phyloP scores from a whole-genome alignment of 2,113 vertebrate species.

The Rhipidura dahli region DNA sequence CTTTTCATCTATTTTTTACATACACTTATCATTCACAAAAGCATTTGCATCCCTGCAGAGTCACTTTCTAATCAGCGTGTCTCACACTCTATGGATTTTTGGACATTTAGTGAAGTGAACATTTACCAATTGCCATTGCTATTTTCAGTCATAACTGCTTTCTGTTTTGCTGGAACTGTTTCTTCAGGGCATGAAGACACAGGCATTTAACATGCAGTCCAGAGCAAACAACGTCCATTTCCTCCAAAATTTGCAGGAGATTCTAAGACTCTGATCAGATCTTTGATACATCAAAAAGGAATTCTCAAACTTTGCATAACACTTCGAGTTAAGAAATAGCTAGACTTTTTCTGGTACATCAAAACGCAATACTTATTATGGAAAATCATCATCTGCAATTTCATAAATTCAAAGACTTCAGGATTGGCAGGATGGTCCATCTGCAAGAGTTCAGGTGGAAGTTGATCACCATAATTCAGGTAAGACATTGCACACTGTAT shows the following conservation, averaged over 20 bases:
- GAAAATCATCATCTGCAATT: neutral
- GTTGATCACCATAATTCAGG: neutral
- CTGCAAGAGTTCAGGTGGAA: neutral
- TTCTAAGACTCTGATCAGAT: neutral
- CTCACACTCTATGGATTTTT: neutral
- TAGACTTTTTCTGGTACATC: neutral
- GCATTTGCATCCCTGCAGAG: accelerated
- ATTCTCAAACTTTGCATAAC: neutral
- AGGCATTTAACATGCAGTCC: neutral
- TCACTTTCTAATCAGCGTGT: neutral
- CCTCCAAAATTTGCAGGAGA: neutral
- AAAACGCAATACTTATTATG: neutral
- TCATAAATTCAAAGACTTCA: neutral
- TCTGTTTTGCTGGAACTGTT: neutral
- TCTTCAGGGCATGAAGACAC: neutral
- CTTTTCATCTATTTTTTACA: neutral
- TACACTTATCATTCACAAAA: neutral
- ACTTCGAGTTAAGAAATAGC: neutral
- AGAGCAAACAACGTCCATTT: neutral
- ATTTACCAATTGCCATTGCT: neutral
- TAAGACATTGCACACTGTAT: neutral
- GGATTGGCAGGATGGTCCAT: neutral
- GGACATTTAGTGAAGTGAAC: neutral
- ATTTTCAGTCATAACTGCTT: neutral
- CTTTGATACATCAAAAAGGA: neutral